Conservation (phyloP, 2,888 invertebrate genomes). For the Itoplectis maculator region DNA sequence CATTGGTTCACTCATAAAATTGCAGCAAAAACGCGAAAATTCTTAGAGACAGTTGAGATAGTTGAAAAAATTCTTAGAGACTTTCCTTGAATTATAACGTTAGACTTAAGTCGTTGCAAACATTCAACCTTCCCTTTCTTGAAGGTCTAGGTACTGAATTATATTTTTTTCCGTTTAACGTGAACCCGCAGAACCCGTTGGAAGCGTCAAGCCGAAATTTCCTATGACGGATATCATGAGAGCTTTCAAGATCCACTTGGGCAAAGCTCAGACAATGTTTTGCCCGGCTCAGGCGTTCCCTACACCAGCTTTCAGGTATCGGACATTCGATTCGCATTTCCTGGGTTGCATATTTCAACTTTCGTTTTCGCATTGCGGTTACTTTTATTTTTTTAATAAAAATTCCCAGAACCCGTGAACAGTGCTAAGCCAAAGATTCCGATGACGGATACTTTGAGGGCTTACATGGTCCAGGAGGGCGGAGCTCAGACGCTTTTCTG, state of each 20-base stretch:
- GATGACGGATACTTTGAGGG: slow-evolving; percentile 78
- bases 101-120: background rate
- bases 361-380: slow-evolving; percentile 4
- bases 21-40: background rate
- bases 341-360: background rate
- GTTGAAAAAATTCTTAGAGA: no score
- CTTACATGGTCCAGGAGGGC: slow-evolving; percentile 65
- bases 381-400: slow-evolving; percentile 24
- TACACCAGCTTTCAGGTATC: slow-evolving; percentile 80
- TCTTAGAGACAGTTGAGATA: background rate
- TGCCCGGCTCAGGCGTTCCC: slow-evolving; percentile 90
- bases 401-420: slow-evolving; percentile 86
- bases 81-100: no score
- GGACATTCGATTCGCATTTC: background rate
- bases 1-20: background rate
- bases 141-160: background rate
- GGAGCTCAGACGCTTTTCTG: slow-evolving; percentile 81
- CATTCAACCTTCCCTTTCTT: background rate
- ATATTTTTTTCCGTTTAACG: background rate
- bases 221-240: slow-evolving; percentile 77
- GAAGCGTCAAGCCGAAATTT: slow-evolving; percentile 82
- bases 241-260: slow-evolving; percentile 79
- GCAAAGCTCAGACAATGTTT: slow-evolving; percentile 86
- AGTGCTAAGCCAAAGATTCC: slow-evolving; percentile 87
- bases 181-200: slow-evolving; percentile 80